Conservation (phyloP, 2,888 invertebrate species). For the Volucella bombylans region DNA sequence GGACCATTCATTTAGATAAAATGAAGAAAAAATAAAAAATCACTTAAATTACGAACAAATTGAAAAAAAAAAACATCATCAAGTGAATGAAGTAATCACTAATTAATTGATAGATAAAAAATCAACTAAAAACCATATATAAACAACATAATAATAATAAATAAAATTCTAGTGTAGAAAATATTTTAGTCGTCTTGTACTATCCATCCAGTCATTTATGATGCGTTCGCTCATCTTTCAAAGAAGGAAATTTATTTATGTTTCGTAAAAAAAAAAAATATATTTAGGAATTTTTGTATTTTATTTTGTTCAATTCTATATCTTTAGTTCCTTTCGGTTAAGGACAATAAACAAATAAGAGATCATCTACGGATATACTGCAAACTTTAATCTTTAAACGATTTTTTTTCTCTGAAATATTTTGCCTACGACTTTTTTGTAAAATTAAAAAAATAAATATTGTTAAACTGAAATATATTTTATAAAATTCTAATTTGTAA, state of each 20-base stretch:
- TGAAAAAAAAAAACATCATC: slow-evolving; percentile 25
- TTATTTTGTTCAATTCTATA: slow-evolving; percentile 27
- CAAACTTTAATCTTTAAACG: slow-evolving; percentile 36
- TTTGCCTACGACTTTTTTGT: slow-evolving; percentile 30
- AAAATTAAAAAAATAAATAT: slow-evolving; percentile 23
- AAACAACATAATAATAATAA: slow-evolving; percentile 41
- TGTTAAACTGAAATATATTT: slow-evolving; percentile 55
- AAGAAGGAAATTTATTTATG: slow-evolving; percentile 64
- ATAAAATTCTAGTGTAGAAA: slow-evolving; percentile 53
- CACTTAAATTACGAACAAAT: slow-evolving; percentile 59
- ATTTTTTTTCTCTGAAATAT: slow-evolving; percentile 11
- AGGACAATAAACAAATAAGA: slow-evolving; percentile 41
- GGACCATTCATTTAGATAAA: slow-evolving; percentile 72
- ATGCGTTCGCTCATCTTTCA: slow-evolving; percentile 70
- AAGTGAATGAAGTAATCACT: slow-evolving; percentile 52
- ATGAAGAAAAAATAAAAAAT: slow-evolving; percentile 64
- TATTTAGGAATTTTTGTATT: slow-evolving; percentile 29
- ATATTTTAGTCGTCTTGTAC: slow-evolving; percentile 71
- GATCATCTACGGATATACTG: background rate
- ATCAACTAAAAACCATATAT: slow-evolving; percentile 28
- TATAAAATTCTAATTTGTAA: slow-evolving; percentile 49
- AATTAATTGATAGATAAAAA: slow-evolving; percentile 25
- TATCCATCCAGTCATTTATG: slow-evolving; percentile 73
- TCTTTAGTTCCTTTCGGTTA: slow-evolving; percentile 64
- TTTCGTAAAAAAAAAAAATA: slow-evolving; percentile 43